phyloP scores from a whole-genome alignment of 2,888 invertebrate genomes.

The Hirudinaria manillensis region DNA sequence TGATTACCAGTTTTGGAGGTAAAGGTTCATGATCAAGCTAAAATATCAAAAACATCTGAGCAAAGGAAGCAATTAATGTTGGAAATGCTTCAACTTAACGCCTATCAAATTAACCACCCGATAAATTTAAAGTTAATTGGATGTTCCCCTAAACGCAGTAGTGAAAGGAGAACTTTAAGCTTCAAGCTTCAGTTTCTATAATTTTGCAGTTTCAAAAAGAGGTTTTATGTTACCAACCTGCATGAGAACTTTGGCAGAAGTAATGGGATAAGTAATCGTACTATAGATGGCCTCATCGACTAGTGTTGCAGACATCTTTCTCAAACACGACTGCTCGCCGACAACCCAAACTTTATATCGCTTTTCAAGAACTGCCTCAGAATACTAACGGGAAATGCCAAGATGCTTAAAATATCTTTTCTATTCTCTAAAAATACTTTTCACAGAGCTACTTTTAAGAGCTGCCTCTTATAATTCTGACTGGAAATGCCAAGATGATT shows the following conservation, averaged over 20 bases:
- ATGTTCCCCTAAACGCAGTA: too few species aligned
- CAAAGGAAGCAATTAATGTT: not conserved
- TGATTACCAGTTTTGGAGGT: conserved; percentile 12
- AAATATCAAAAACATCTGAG: not conserved
- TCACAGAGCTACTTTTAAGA: too few species aligned
- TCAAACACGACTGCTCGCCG: not conserved
- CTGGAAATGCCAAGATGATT: too few species aligned
- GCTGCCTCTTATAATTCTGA: too few species aligned
- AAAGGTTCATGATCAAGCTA: conserved; percentile 32
- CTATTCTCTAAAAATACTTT: too few species aligned
- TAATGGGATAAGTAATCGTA: conserved; percentile 24
- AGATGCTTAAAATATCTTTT: too few species aligned
- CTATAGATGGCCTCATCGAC: conserved; percentile 22
- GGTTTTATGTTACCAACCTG: conserved; percentile 14
- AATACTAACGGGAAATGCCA: too few species aligned
- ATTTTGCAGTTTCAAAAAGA: not conserved
- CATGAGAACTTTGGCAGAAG: conserved; percentile 31
- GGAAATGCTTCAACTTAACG: not conserved
- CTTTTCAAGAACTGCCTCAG: too few species aligned
- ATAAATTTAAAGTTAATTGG: too few species aligned
- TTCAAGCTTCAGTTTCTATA: not conserved
- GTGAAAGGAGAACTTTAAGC: too few species aligned
- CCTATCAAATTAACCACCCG: too few species aligned
- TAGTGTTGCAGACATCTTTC: not conserved
- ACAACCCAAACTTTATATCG: too few species aligned